Evolutionary conservation across 2,888 invertebrate genomes (phyloP), one percentile per base, ranked within the genome.

Genomic region (Metallyticus violacea): DNA sequence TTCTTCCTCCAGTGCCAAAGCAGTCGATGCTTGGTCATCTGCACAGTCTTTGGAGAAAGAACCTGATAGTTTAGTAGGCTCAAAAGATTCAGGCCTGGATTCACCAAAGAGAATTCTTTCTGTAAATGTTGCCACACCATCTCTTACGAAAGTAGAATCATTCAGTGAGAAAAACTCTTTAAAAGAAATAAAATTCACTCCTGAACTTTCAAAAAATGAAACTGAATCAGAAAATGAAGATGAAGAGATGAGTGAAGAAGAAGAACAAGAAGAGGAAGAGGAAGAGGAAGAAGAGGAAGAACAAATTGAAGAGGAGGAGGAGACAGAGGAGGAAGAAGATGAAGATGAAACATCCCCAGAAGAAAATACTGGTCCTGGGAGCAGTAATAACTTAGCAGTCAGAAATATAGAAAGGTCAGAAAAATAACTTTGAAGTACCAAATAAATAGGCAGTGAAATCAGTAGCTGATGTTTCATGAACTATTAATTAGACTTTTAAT

Each of bases 71-170:
- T 25, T 78, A 6, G 26, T 78, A 7, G 82, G 78, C 22, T 86
- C 86, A 26, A 86, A 77, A 29, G 86, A 86, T 29, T 86, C 86
- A 29, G 86, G 86, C 5, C 28, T 86, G 28, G 86, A 86, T 40
- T 86, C 86, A 9, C 86, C 86, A 9, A 86, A 79, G 27, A 86
- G 82, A 77, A n/a, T 77, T 25, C 25, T 22, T 1, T 27, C 83
- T 15, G 79, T 15, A 7, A 62, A 40, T 2, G 9, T 40, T n/a
- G n/a, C n/a, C n/a, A n/a, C n/a, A n/a, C n/a, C 30, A 4, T 30
- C 29, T n/a, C 25, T 81, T 25, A 83, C 25, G n/a, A 83, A 83
- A n/a, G 28, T 29, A n/a, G 77, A 77, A n/a, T 76, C 83, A 26
- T 77, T 77, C 7, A 62, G 15, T 62, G 40, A 62, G 40, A 62